Evolutionary conservation across 2,797 vertebrate genomes (phyloP).

Genomic region (Threskiornis aethiopicus): DNA sequence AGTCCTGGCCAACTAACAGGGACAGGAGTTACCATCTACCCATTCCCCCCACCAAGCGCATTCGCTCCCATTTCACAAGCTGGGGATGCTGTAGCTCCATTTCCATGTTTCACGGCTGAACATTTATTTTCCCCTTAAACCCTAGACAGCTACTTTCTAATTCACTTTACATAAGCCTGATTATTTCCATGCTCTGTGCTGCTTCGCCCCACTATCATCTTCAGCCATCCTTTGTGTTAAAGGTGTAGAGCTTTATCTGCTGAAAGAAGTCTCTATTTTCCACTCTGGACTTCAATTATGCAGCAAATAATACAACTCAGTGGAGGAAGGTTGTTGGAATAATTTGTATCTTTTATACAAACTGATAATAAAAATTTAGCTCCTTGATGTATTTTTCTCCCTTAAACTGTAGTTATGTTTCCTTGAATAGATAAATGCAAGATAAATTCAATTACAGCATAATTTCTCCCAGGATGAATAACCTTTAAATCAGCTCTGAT

Average conservation of each 20-base stretch:
- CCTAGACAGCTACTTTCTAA: neutral
- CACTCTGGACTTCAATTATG: neutral
- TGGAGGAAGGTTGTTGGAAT: neutral
- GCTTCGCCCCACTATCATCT: neutral
- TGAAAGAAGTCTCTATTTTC: neutral
- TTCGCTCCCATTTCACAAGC: neutral
- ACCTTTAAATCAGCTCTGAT: constrained; percentile 63
- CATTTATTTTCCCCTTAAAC: no score
- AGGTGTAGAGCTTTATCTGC: neutral
- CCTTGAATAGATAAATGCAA: constrained; percentile 46
- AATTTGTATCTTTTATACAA: constrained; percentile 39
- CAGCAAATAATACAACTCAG: neutral
- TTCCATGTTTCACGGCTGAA: neutral
- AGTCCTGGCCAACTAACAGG: neutral
- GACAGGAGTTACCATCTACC: neutral
- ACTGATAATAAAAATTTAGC: constrained; percentile 32
- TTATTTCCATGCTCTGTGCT: neutral
- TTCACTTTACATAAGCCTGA: neutral
- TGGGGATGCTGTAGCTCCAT: rapidly evolving
- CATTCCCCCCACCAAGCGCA: neutral
- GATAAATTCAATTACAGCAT: constrained; percentile 68
- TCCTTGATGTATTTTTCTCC: constrained; percentile 33
- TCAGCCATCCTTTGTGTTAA: neutral
- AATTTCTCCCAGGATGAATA: constrained; percentile 56
- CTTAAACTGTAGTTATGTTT: constrained; percentile 37